phyloP scores from a whole-genome alignment of 1,140 invertebrate genomes.

The Lucilia sericata region DNA sequence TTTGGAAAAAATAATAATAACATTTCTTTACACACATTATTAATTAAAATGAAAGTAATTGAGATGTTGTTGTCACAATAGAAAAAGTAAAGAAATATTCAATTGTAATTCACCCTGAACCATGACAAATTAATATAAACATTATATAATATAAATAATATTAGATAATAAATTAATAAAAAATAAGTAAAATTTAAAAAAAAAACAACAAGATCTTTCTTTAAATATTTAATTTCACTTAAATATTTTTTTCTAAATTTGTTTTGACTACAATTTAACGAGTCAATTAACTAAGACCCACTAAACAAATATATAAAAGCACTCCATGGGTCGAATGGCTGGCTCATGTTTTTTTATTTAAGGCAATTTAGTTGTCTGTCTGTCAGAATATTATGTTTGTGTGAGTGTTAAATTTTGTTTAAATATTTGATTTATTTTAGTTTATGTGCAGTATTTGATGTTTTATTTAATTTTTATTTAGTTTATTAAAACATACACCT shows the following conservation, averaged over 20 bases:
- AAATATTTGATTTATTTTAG: background rate
- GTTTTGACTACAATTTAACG: conserved; percentile 6
- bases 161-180: background rate
- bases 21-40: no score
- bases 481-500: background rate
- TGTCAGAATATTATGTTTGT: background rate
- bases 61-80: no score
- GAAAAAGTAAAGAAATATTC: no score
- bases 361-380: background rate
- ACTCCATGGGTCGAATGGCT: background rate
- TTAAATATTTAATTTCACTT: background rate
- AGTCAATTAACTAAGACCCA: background rate
- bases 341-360: background rate
- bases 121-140: no score
- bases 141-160: background rate
- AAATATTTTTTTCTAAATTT: background rate
- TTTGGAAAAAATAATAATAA: no score
- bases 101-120: background rate
- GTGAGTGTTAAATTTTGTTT: background rate
- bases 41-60: no score
- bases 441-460: background rate
- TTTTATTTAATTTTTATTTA: background rate
- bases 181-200: background rate
- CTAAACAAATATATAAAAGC: background rate
- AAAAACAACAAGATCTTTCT: background rate